Evolutionary conservation across 1,140 invertebrate species (phyloP), one percentile per base, ranked within the genome.

Genomic region (Panagrolaimus sp.): DNA sequence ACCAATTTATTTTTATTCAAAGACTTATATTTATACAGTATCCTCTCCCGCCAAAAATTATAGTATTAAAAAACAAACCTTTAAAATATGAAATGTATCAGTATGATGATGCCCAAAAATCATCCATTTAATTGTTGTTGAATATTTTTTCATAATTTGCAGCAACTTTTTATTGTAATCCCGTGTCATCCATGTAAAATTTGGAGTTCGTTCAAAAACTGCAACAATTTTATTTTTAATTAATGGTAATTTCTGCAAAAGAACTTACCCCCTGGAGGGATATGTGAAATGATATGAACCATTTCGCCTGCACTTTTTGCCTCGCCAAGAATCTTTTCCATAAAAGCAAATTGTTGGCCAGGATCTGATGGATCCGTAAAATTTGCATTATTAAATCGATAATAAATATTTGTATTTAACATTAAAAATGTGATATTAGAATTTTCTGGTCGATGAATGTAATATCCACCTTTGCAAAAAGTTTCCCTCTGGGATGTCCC

Each of bases 361-460:
- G 79, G 79, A 66, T 81, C 79, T 9, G 15, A 38, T 24, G 62
- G 65, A 47, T 80, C 67, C 10, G 48, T 47, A 45, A 81, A 80
- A 38, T 71, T 74, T 1, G 73, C 73, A 15, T 46, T 73, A 46
- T 81, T 77, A 15, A 52, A 74, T 28, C 38, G 58, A 63, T 81
- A 81, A 46, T 81, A 81, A n/a, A 81, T 63, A 71, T 81, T 81
- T 28, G 79, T 81, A 58, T 81, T 81, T 17, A 82, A 68, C 32
- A 80, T 72, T 3, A 81, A 38, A 63, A 79, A 74, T 15, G 55
- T 66, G 17, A 71, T 68, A 12, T 26, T 63, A 43, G 76, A 72
- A 10, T 21, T 15, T 7, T 2, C 32, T 45, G 68, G 58, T 68
- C 9, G 58, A 70, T 46, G 28, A 28, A 71, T 68, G 48, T 81